Evolutionary conservation across 2,113 vertebrate genomes (phyloP), one percentile per base, ranked within the genome.

Genomic region (Anhinga anhinga): DNA sequence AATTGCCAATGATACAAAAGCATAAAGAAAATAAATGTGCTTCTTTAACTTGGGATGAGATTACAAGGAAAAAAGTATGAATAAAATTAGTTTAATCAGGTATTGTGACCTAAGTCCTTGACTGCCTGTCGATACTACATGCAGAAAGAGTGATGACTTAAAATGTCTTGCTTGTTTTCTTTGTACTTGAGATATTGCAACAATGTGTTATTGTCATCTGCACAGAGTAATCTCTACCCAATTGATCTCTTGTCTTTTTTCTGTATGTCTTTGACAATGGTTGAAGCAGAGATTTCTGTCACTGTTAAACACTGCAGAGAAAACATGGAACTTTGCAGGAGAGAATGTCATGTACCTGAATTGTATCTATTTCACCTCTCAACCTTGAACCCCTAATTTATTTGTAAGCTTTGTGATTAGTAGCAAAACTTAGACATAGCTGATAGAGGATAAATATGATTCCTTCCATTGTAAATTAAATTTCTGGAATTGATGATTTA

Each of bases 191-290:
- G 36, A 63, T 90, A 77, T 11, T 79, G 50, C 85, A 55, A 38
- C 4, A 7, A 88, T 85, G 32, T 49, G 52, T 92, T 94, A 30
- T 69, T 92, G 86, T 95, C 83, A 88, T 88, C 71, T 92, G 11
- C 29, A 13, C 11, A 62, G 78, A 79, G 30, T 86, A 62, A 93
- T 97, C 74, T 91, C 69, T 94, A 7, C 59, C 26, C 2, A 16
- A 66, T 88, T 94, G 83, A 96, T 95, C 69, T 91, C 50, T 92
- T 80, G 17, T 86, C 67, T 95, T 66, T 59, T 89, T 96, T 91
- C 63, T 58, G 4, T 88, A 84, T 7, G 1, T 72, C 61, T 96
- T 93, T 86, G 58, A 63, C 74, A 87, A 9, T 27, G 30, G 13
- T 72, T 74, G 56, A 81, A 90, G 36, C 34, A 72, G 69, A 40